phyloP scores from a whole-genome alignment of 2,113 vertebrate species.

The Anoplopoma fimbria region DNA sequence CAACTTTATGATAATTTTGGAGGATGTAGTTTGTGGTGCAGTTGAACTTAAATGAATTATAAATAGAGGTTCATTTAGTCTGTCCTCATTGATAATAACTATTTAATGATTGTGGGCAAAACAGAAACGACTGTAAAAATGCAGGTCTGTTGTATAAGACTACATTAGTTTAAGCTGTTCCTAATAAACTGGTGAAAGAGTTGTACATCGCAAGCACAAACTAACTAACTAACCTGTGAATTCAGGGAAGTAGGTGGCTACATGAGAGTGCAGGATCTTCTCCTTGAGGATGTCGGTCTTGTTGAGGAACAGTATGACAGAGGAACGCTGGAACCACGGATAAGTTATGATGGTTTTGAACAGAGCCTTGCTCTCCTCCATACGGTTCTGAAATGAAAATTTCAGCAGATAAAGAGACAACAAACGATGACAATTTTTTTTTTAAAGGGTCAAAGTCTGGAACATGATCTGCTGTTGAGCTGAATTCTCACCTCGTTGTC shows the following conservation, averaged over 20 bases:
- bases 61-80: neutral
- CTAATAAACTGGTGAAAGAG: neutral
- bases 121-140: neutral
- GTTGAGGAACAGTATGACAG: slow-evolving; percentile 93
- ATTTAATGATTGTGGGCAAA: neutral
- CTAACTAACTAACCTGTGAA: slow-evolving; percentile 84
- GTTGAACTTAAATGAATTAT: neutral
- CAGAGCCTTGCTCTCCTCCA: slow-evolving; percentile 90
- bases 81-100: neutral
- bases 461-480: neutral
- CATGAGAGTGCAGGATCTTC: slow-evolving; percentile 90
- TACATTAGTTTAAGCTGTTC: neutral
- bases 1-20: neutral
- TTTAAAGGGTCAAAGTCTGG: neutral
- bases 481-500: slow-evolving; percentile 92
- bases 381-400: slow-evolving; percentile 78
- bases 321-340: slow-evolving; percentile 92
- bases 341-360: slow-evolving; percentile 94
- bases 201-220: neutral
- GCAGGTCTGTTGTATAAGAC: neutral
- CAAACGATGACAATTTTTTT: neutral
- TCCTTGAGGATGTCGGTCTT: slow-evolving; percentile 93
- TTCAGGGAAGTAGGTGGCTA: slow-evolving; percentile 90
- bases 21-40: neutral
- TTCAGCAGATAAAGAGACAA: neutral